Conservation (phyloP, 2,888 invertebrate genomes). For the Fabriciana adippe region DNA sequence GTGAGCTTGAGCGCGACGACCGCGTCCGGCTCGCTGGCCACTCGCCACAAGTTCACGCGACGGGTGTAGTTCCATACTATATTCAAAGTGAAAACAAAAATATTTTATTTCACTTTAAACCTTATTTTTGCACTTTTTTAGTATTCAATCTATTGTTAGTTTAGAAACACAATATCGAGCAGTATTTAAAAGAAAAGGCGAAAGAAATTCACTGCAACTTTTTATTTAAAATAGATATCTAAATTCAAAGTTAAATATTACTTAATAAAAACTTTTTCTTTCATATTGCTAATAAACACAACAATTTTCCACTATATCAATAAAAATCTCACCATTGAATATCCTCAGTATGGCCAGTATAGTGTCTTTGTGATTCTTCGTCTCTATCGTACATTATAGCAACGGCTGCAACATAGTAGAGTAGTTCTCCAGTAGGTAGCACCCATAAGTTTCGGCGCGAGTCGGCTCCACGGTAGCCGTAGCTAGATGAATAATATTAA, state of each 20-base stretch:
- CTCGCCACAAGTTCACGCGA: constrained; percentile 94
- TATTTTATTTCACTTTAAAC: not conserved
- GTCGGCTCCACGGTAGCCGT: constrained; percentile 96
- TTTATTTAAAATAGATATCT: too few species aligned
- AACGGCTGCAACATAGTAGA: constrained; percentile 96
- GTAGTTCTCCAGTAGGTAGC: constrained; percentile 94
- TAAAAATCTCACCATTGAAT: constrained; percentile 89
- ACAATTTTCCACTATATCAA: not conserved
- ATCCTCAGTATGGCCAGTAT: constrained; percentile 95
- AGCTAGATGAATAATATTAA: constrained; percentile 65
- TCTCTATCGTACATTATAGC: constrained; percentile 94
- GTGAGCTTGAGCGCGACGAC: constrained; percentile 92
- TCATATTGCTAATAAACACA: not conserved
- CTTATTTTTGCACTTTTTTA: too few species aligned
- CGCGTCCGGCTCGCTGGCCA: constrained; percentile 92
- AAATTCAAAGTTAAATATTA: too few species aligned
- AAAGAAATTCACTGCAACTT: too few species aligned
- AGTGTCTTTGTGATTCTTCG: constrained; percentile 94
- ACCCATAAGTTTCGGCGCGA: constrained; percentile 95
- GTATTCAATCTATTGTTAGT: too few species aligned
- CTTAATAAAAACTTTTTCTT: not conserved
- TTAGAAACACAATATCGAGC: too few species aligned
- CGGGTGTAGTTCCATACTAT: constrained; percentile 94
- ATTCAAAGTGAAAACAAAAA: not conserved
- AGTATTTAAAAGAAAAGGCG: too few species aligned